These are phyloP conservation scores for Rhagonycha lutea DNA, from an alignment of 2,888 invertebrate species.

Conservation along the genomic window DNA sequence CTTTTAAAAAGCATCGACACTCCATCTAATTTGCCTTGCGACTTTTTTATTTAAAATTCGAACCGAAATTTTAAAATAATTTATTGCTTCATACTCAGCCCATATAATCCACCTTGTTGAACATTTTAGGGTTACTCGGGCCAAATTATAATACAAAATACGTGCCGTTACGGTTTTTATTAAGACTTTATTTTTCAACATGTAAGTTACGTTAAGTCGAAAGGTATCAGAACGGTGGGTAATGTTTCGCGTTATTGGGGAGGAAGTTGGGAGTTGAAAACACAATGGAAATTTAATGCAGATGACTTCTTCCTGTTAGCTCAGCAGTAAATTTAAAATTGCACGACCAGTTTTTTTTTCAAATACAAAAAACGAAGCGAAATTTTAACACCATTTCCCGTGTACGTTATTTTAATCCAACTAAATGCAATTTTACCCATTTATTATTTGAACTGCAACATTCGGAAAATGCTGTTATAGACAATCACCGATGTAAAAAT, in stretches of 20 bases:
- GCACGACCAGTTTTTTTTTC: background rate
- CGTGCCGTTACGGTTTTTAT: conserved; percentile 5
- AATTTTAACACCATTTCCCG: background rate
- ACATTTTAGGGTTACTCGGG: background rate
- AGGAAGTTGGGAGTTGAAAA: background rate
- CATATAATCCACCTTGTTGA: conserved; percentile 5
- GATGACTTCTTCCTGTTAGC: background rate
- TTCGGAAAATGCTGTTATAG: background rate
- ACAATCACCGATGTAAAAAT: background rate
- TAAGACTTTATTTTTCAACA: conserved; percentile 6
- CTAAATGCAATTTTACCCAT: background rate
- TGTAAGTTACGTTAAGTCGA: background rate
- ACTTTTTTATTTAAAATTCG: background rate
- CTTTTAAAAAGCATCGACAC: background rate
- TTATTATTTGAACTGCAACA: background rate
- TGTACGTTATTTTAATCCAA: background rate
- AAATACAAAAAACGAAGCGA: background rate
- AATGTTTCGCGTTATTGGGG: background rate
- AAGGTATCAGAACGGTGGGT: background rate
- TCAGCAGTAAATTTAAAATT: background rate
- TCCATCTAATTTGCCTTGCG: background rate
- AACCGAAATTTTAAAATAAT: conserved; percentile 2
- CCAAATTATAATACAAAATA: conserved; percentile 7
- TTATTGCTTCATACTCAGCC: conserved; percentile 1
- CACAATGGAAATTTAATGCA: background rate